These are phyloP conservation scores for Helobdella robusta DNA, from an alignment of 2,888 invertebrate species.

Conservation along the genomic window DNA sequence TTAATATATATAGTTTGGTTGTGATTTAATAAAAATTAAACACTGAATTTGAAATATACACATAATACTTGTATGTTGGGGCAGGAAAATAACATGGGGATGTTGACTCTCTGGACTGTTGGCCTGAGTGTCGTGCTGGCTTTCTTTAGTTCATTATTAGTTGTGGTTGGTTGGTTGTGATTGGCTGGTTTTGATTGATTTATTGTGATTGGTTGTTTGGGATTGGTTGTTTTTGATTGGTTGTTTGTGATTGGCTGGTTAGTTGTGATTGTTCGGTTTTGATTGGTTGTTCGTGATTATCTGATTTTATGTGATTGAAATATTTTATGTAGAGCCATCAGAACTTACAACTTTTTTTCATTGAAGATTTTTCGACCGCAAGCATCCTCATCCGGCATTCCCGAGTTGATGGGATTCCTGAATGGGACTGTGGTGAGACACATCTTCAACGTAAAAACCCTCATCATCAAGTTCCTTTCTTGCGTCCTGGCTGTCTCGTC, in stretches of 20 bases:
- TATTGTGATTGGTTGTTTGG: too few relatives aligned
- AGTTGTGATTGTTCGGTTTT: too few relatives aligned
- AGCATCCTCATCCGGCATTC: slow-evolving; percentile 34
- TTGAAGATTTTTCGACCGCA: slow-evolving; percentile 32
- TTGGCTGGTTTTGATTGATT: slow-evolving; percentile 2
- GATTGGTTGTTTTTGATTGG: too few relatives aligned
- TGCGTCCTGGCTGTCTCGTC: slow-evolving; percentile 47
- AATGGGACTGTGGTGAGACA: slow-evolving; percentile 34
- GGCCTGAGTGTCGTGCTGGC: slow-evolving; percentile 30
- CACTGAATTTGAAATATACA: too few relatives aligned
- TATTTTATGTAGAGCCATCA: too few relatives aligned
- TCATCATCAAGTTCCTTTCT: slow-evolving; percentile 33
- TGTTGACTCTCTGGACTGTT: slow-evolving; percentile 30
- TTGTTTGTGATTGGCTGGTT: too few relatives aligned
- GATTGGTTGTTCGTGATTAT: too few relatives aligned
- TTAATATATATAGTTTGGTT: too few relatives aligned
- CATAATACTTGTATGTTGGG: slow-evolving; percentile 2
- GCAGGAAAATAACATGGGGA: slow-evolving; percentile 27
- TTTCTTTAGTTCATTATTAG: slow-evolving; percentile 27
- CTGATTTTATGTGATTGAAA: too few relatives aligned
- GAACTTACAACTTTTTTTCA: too few relatives aligned
- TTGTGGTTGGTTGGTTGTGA: slow-evolving; percentile 28
- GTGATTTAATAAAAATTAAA: too few relatives aligned
- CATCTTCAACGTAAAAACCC: slow-evolving; percentile 34
- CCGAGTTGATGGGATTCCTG: slow-evolving; percentile 34